phyloP scores from a whole-genome alignment of 2,888 invertebrate species.

The Julus scandinavius region DNA sequence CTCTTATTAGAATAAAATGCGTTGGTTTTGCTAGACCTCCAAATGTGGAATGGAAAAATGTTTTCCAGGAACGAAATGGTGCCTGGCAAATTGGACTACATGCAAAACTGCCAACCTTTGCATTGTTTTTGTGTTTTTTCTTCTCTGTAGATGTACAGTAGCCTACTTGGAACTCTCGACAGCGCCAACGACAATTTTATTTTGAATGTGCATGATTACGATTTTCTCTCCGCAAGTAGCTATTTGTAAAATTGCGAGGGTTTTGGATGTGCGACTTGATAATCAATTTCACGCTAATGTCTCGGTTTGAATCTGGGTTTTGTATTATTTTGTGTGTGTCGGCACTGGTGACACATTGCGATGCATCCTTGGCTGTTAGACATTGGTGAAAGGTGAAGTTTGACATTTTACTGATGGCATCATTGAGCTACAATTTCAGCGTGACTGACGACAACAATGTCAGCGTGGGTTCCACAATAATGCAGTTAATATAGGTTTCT shows the following conservation, averaged over 20 bases:
- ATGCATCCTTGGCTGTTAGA: background rate
- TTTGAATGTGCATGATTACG: background rate
- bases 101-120: background rate
- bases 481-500: background rate
- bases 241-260: background rate
- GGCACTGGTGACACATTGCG: background rate
- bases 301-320: background rate
- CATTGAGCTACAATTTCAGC: background rate
- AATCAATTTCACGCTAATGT: constrained; percentile 2
- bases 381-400: background rate
- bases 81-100: background rate
- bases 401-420: background rate
- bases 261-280: background rate
- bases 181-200: background rate
- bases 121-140: background rate
- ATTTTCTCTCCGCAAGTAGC: background rate
- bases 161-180: background rate
- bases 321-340: background rate
- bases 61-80: background rate
- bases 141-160: background rate
- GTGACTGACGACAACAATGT: background rate
- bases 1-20: background rate
- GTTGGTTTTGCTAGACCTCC: too few relatives aligned
- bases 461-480: background rate
- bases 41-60: background rate